A percentile compares a stretch with the other conserved stretches of the same genome.
Conservation (phyloP, 2,888 invertebrate species). For the Caenorhabditis macrosperma region DNA sequence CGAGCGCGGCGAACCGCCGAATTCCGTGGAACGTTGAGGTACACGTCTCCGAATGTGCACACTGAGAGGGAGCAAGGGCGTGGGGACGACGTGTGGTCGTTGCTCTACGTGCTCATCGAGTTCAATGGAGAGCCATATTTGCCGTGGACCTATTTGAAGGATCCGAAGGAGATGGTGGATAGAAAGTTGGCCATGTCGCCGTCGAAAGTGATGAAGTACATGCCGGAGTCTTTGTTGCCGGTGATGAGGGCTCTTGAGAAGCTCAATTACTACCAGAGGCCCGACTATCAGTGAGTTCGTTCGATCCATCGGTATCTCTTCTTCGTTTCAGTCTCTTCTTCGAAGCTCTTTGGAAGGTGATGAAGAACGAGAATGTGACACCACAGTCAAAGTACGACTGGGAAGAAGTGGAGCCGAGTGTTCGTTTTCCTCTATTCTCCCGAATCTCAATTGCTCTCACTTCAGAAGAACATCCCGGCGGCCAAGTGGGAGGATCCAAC, state of each 20-base stretch:
- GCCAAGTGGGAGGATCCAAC: too few species aligned
- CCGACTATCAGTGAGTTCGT: conserved; percentile 64
- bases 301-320: background rate
- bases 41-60: conserved; percentile 72
- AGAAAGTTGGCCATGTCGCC: conserved; percentile 44
- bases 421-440: too few species aligned
- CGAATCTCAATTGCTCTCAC: too few species aligned
- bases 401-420: conserved; percentile 27
- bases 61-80: conserved; percentile 68
- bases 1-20: conserved; percentile 70
- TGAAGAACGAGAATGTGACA: conserved; percentile 40
- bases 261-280: conserved; percentile 67
- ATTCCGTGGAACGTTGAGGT: conserved; percentile 75
- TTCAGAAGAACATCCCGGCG: too few species aligned
- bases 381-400: conserved; percentile 39
- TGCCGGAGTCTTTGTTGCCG: conserved; percentile 59
- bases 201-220: conserved; percentile 60
- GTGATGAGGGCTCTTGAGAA: conserved; percentile 60
- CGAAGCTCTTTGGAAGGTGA: conserved; percentile 36
- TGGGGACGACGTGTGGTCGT: conserved; percentile 61
- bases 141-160: conserved; percentile 72
- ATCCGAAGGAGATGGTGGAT: conserved; percentile 62
- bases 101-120: conserved; percentile 68
- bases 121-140: conserved; percentile 84
- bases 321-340: conserved; percentile 45